These are phyloP conservation scores for Ceriagrion tenellum DNA, from an alignment of 2,888 invertebrate species.

Conservation along the genomic window DNA sequence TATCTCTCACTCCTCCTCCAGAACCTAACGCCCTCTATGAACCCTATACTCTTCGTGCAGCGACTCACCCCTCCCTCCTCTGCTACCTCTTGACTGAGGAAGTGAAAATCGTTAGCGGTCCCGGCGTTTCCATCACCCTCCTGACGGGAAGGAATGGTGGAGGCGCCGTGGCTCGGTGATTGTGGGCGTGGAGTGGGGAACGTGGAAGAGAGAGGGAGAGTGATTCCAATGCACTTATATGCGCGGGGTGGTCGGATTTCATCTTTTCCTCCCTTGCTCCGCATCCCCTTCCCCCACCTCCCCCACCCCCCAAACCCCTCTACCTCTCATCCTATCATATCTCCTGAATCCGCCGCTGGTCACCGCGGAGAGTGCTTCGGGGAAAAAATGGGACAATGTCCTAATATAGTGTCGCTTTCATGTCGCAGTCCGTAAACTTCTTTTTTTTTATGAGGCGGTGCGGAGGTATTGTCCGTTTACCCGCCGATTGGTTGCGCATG, in stretches of 20 bases:
- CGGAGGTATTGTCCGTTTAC: background rate
- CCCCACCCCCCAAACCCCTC: no score
- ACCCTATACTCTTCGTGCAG: background rate
- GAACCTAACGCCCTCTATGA: background rate
- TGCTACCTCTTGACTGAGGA: background rate
- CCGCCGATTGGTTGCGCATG: background rate
- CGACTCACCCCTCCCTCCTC: background rate
- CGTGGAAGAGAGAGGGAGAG: background rate
- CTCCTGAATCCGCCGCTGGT: background rate
- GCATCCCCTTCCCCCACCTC: no score
- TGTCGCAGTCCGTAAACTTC: background rate
- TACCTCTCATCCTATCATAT: background rate
- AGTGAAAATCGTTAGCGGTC: constrained; percentile 31
- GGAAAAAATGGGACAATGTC: background rate
- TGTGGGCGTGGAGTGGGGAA: background rate
- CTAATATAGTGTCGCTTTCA: background rate
- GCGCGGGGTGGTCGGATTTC: background rate
- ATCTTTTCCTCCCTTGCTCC: no score
- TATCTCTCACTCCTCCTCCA: background rate
- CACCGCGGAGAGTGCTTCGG: background rate
- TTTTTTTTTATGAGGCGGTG: background rate
- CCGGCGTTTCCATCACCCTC: no score
- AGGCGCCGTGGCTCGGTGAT: background rate
- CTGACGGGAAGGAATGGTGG: background rate
- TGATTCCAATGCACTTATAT: constrained; percentile 2